A percentile compares a stretch with the other conserved stretches of the same genome.
Evolutionary conservation across 2,113 vertebrate species (phyloP).

Genomic region (Paradoxurus hermaphroditus): DNA sequence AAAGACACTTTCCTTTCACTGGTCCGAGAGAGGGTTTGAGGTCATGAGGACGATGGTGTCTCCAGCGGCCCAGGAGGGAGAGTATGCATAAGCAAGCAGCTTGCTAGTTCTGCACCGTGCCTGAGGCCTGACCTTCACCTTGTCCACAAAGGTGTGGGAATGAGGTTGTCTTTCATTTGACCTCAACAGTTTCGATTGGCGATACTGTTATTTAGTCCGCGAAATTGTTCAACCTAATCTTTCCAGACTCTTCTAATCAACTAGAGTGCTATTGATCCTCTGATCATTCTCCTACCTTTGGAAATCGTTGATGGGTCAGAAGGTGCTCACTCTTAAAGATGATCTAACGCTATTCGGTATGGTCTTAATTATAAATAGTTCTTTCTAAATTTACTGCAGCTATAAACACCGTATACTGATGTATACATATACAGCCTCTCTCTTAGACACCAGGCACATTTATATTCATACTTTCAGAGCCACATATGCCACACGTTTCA

Average conservation of each 20-base stretch:
- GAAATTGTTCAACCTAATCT: constrained; percentile 52
- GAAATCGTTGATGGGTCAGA: not conserved
- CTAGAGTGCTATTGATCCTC: constrained; percentile 55
- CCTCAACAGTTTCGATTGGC: constrained; percentile 59
- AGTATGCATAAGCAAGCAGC: not conserved
- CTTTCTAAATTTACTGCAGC: constrained; percentile 37
- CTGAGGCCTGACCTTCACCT: not conserved
- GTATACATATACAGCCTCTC: not conserved
- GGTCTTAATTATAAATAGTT: constrained; percentile 60
- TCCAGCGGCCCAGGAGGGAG: not conserved
- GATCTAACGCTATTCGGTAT: constrained; percentile 24
- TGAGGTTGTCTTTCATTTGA: constrained; percentile 60
- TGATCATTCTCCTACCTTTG: constrained; percentile 38
- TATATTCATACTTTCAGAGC: constrained; percentile 40
- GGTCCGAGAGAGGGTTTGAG: not conserved
- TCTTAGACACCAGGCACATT: not conserved
- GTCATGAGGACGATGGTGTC: not conserved
- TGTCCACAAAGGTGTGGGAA: not conserved
- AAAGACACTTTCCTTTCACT: not conserved
- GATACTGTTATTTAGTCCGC: constrained; percentile 50
- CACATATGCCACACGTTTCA: constrained; percentile 48
- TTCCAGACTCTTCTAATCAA: constrained; percentile 49
- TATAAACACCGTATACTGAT: constrained; percentile 37
- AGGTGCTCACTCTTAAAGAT: not conserved
- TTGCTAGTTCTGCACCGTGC: not conserved